phyloP scores from a whole-genome alignment of 64 coral and sea anemone species.

The Montipora capricornis region DNA sequence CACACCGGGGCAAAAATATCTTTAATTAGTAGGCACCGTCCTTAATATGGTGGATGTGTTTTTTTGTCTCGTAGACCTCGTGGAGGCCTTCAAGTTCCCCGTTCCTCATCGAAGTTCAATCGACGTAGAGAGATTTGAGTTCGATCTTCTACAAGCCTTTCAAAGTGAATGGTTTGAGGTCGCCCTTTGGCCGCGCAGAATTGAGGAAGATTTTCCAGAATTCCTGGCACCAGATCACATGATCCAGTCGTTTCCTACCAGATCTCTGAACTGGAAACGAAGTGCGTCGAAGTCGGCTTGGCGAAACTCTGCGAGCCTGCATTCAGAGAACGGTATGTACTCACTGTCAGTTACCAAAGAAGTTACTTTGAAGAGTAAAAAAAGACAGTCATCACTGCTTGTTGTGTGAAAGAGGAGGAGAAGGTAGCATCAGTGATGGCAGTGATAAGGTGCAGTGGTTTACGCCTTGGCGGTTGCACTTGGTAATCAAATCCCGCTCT shows the following conservation, averaged over 20 bases:
- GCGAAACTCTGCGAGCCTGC: background rate
- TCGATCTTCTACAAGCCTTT: constrained; percentile 40
- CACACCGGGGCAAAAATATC: too few species aligned
- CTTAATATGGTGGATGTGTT: background rate
- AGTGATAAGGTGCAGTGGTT: too few species aligned
- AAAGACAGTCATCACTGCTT: too few species aligned
- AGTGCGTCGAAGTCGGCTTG: background rate
- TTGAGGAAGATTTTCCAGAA: constrained; percentile 10
- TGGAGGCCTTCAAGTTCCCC: background rate
- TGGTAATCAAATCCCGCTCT: too few species aligned
- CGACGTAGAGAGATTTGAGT: constrained; percentile 17
- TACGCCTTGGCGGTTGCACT: too few species aligned
- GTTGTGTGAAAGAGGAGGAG: too few species aligned
- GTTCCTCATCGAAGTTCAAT: constrained; percentile 2
- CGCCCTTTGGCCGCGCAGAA: background rate
- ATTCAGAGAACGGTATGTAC: constrained; percentile 17
- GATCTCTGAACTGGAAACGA: constrained; percentile 15
- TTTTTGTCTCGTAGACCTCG: background rate
- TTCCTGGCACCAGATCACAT: constrained; percentile 56
- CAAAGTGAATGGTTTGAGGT: constrained; percentile 79
- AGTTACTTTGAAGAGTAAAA: too few species aligned
- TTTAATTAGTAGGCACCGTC: background rate
- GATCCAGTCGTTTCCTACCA: background rate
- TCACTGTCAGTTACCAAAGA: background rate
- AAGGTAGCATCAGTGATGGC: too few species aligned